Evolutionary conservation across 2,113 vertebrate species (phyloP).

Genomic region (Corydoras maculifer): DNA sequence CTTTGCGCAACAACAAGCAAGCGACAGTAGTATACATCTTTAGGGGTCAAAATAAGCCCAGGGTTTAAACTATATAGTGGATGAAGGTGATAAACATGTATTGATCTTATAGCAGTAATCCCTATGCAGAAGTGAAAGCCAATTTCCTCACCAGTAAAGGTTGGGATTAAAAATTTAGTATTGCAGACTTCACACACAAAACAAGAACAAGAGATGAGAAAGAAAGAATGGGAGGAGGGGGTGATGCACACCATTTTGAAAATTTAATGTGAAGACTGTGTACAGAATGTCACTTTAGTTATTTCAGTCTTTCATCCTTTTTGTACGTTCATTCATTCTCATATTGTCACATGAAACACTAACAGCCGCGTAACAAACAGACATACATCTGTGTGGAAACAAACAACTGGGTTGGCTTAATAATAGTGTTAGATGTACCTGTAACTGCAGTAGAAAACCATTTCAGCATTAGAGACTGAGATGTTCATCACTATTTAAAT

Average conservation of each 20-base stretch:
- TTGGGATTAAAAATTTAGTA: conserved; percentile 42
- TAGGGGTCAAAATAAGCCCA: background rate
- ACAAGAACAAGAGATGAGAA: conserved; percentile 10
- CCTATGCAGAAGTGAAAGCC: conserved; percentile 29
- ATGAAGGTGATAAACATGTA: conserved; percentile 32
- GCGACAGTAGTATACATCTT: background rate
- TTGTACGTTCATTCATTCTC: too few species aligned
- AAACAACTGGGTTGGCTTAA: too few species aligned
- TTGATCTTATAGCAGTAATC: conserved; percentile 30
- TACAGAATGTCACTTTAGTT: conserved; percentile 19
- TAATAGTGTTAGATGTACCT: too few species aligned
- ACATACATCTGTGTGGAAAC: too few species aligned
- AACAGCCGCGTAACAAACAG: too few species aligned
- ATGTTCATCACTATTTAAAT: too few species aligned
- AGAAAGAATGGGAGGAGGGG: background rate
- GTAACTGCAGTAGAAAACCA: too few species aligned
- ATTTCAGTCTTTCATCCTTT: conserved; percentile 4
- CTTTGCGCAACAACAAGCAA: background rate
- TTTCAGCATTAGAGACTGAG: too few species aligned
- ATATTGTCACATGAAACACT: too few species aligned
- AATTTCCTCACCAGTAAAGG: conserved; percentile 31
- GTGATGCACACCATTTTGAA: conserved; percentile 25
- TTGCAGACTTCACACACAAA: conserved; percentile 35
- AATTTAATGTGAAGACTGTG: conserved; percentile 31
- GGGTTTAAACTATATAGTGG: conserved; percentile 20